Evolutionary conservation across 1,140 invertebrate genomes (phyloP).

Genomic region (Heliothis subflexa): DNA sequence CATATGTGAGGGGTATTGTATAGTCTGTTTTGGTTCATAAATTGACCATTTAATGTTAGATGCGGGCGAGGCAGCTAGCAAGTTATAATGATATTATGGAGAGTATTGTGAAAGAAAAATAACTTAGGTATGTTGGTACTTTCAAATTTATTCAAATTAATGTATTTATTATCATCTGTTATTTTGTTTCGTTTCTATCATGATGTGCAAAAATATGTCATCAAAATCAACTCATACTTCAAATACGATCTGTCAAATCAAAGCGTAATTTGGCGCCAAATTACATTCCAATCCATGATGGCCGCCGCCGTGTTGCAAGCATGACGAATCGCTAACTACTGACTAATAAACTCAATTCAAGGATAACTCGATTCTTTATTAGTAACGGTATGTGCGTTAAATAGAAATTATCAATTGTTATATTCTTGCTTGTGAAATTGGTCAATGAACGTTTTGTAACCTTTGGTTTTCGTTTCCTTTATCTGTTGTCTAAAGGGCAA

Average conservation of each 20-base stretch:
- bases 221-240: neutral
- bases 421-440: conserved; percentile 36
- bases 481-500: conserved; percentile 20
- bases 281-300: conserved; percentile 29
- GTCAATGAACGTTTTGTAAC: conserved; percentile 32
- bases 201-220: neutral
- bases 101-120: no score
- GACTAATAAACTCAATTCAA: conserved; percentile 24
- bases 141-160: no score
- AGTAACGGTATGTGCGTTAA: conserved; percentile 31
- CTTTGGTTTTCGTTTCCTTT: conserved; percentile 26
- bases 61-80: no score
- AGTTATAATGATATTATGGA: no score
- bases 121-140: no score
- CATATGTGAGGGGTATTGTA: no score
- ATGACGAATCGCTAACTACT: conserved; percentile 27
- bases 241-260: conserved; percentile 40
- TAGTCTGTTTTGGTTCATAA: no score
- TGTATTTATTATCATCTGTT: no score
- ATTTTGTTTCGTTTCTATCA: no score
- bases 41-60: no score
- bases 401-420: conserved; percentile 39
- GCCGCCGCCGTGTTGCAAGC: conserved; percentile 34
- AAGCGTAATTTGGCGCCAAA: conserved; percentile 40
- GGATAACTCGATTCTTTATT: conserved; percentile 42